Evolutionary conservation across 30 jellyfish, hydroid and myxozoan species (phyloP).

Genomic region (Hydra vulgaris): DNA sequence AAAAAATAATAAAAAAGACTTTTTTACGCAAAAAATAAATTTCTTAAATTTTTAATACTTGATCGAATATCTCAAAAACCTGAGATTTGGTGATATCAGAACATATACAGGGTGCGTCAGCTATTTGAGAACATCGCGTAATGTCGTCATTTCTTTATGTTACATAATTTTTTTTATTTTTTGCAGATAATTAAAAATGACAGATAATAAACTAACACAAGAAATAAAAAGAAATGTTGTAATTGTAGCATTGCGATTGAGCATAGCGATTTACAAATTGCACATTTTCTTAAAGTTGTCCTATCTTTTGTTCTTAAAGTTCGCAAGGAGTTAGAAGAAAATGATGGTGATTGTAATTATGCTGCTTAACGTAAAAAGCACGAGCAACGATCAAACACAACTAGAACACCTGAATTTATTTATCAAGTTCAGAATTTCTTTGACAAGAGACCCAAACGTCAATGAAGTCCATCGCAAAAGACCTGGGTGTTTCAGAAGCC

Average conservation of each 20-base stretch:
- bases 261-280: not conserved
- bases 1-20: no score
- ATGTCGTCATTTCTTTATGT: not conserved
- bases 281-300: not conserved
- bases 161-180: no score
- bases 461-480: not conserved
- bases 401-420: not conserved
- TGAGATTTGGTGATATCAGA: no score
- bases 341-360: not conserved
- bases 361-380: not conserved
- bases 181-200: not conserved
- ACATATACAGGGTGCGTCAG: not conserved
- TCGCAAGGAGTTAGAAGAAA: not conserved
- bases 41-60: no score
- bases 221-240: not conserved
- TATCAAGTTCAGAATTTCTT: not conserved
- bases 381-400: not conserved
- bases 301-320: not conserved
- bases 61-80: no score
- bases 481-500: not conserved
- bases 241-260: not conserved
- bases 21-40: no score
- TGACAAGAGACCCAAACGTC: not conserved
- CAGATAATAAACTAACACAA: not conserved
- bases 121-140: not conserved